Base-by-base conservation (phyloP, 2,113 vertebrate species). In the Oreochromis aureus region DNA sequence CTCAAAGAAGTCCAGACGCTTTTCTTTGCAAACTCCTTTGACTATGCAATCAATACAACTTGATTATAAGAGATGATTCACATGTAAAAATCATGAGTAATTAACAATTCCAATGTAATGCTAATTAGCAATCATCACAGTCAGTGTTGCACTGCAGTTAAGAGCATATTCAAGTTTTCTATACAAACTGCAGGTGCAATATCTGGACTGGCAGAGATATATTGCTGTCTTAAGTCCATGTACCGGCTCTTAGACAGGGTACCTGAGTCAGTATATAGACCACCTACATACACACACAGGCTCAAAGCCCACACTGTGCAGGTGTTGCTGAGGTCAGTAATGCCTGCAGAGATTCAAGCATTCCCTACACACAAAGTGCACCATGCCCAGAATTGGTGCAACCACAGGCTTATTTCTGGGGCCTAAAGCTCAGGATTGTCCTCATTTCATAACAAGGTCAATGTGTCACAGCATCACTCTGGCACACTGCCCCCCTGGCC, bases 311-410 rank as follows among this genome's bases (percentile, higher is more conserved):
- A 18, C 34, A 39, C 80, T 24, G 22, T 66, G 22, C 73, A 82
- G 55, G 79, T 88, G 84, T 16, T 79, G 30, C 18, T 36, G 16
- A 80, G 84, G 48, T 86, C 54, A 86, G n/a, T 24, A 44, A 4
- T 54, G 24, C 66, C 69, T 84, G 79, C 79, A 30, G 71, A 73
- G 61, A 46, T 36, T 84, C 13, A 41, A 24, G 30, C n/a, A 46
- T 39, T 24, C 12, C 22, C 8, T 61, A 30, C 27, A 32, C 27
- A 63, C 13, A 7, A 2, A 71, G 39, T 7, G 4, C 10, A 32
- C 22, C 10, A 24, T 2, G 19, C 27, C 16, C 8, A 51, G 41
- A 71, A 71, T 15, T 36, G 10, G 24, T 1, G 27, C 46, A 78
- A 32, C 44, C 6, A 78, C 24, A n/a, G 19, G 30, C 4, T 61